Evolutionary conservation across 2,113 vertebrate species (phyloP).

Genomic region (Sylvicapra grimmia): DNA sequence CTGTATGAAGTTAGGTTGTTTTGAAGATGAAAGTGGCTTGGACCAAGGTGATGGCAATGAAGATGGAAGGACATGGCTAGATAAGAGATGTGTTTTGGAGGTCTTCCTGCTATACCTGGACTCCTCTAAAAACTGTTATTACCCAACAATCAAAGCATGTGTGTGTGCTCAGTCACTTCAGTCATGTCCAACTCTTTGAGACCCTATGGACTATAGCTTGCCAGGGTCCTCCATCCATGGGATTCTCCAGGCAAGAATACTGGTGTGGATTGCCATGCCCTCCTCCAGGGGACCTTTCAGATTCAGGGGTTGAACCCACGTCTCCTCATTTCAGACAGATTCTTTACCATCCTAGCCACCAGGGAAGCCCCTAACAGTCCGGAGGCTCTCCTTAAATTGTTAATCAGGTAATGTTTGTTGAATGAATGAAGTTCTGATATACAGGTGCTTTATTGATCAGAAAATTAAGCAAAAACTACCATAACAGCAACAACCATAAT

Average conservation of each 20-base stretch:
- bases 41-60: neutral
- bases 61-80: neutral
- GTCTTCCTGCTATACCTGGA: neutral
- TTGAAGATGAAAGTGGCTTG: neutral
- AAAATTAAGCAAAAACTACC: neutral
- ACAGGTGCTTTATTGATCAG: neutral
- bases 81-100: neutral
- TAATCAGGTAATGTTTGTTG: neutral
- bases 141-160: too few species aligned
- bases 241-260: neutral
- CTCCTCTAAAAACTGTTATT: neutral
- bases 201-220: neutral
- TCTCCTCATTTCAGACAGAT: neutral
- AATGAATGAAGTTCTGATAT: neutral
- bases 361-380: neutral
- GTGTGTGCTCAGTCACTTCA: rapidly evolving
- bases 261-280: neutral
- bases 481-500: neutral
- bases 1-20: neutral
- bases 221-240: neutral
- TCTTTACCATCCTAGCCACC: neutral
- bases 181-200: neutral
- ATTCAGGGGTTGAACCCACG: rapidly evolving
- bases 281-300: neutral
- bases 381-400: neutral